These are phyloP conservation scores for Gastrophryne carolinensis DNA, from an alignment of 2,797 vertebrate species.

Conservation along the genomic window DNA sequence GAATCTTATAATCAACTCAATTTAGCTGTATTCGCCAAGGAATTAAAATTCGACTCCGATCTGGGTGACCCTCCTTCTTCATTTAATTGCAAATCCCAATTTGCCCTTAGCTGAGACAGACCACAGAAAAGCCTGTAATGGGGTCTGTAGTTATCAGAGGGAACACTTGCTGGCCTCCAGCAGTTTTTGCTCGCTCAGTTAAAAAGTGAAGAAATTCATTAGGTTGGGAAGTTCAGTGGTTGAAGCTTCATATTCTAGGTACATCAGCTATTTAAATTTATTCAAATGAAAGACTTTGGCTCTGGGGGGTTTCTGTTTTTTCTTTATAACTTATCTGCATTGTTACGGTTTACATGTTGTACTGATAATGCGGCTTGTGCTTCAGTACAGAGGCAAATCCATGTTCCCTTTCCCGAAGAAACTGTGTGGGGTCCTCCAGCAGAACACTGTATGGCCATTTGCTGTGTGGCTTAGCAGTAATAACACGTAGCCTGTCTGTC, in stretches of 20 bases:
- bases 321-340: constrained; percentile 43
- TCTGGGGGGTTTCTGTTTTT: constrained; percentile 45
- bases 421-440: constrained; percentile 49
- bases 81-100: constrained; percentile 57
- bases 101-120: constrained; percentile 41
- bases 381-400: constrained; percentile 59
- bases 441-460: constrained; percentile 50
- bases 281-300: constrained; percentile 65
- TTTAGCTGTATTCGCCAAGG: constrained; percentile 12
- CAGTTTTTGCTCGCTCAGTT: constrained; percentile 52
- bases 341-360: constrained; percentile 54
- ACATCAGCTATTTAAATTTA: constrained; percentile 55
- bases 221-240: constrained; percentile 54
- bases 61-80: constrained; percentile 28
- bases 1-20: constrained; percentile 19
- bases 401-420: constrained; percentile 51
- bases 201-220: constrained; percentile 61
- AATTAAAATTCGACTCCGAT: constrained; percentile 26
- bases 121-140: constrained; percentile 46
- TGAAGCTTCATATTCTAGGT: constrained; percentile 52
- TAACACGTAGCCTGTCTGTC: constrained; percentile 57
- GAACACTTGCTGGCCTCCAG: constrained; percentile 61
- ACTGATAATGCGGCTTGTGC: constrained; percentile 25
- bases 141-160: constrained; percentile 58
- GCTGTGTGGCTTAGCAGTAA: constrained; percentile 57